Base-by-base conservation (phyloP, 1,140 invertebrate species). In the Solenopsis invicta region DNA sequence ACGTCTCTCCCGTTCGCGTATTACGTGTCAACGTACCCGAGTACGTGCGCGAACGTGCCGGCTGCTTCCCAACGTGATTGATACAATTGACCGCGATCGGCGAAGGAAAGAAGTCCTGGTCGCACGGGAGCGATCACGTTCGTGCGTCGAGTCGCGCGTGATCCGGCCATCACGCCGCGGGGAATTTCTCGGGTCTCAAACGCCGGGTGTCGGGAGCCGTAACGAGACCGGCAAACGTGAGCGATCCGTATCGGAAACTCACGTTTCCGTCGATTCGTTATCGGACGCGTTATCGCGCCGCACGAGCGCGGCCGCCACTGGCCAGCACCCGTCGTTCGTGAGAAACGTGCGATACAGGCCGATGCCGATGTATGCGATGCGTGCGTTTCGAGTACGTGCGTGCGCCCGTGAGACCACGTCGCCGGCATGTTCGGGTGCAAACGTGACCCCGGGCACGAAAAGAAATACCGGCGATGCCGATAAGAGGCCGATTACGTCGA, bases 391-490 rank as follows among this genome's bases (percentile, higher is more conserved):
- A 5, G 61, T 2, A 21, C 62, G 37, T 69, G 45, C 34, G 52
- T 54, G 54, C 52, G n/a, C 18, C 21, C 69, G 62, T 62, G 41
- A 21, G n/a, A 37, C 0, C 54, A 41, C 4, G 67, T 78, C 71
- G 75, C 41, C 77, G 69, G 87, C 89, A 93, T 90, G 90, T 93
- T 93, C 86, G 67, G 75, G 67, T 41, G 82, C 82, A 91, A 93
- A 93, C 91, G 91, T 92, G 92, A 93, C 91, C 88, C 86, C 61
- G 77, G 88, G 77, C 72, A 66, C 64, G 64, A 72, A 64, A 88
- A 91, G 67, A 87, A 84, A 89, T 87, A 75, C 66, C 37, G 62
- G 64, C 88, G 88, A 56, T 78, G 87, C 64, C 64, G 77, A 93
- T 93, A 91, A 92, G 75, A 87, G 85, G 34, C 64, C 77, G 85